These are phyloP conservation scores for Morpho deidamia DNA, from an alignment of 2,888 invertebrate genomes.

Conservation along the genomic window DNA sequence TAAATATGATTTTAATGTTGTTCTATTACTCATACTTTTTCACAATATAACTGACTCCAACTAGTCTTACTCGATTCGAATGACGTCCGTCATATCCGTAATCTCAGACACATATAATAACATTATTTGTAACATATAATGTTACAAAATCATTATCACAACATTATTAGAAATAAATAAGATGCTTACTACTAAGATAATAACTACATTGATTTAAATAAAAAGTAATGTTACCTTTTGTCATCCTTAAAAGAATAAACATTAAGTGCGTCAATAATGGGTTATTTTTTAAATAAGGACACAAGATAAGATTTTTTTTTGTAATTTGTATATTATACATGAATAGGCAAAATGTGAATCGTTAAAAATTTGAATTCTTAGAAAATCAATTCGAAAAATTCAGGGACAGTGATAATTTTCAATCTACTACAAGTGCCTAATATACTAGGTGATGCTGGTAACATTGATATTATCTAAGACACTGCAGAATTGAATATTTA, in stretches of 20 bases:
- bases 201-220: too few relatives aligned
- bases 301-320: slow-evolving; percentile 50
- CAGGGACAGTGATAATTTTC: slow-evolving; percentile 47
- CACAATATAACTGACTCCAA: too few relatives aligned
- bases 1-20: too few relatives aligned
- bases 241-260: not conserved
- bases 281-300: slow-evolving; percentile 36
- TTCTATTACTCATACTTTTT: too few relatives aligned
- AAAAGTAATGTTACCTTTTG: slow-evolving; percentile 5
- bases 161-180: too few relatives aligned
- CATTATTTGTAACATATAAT: too few relatives aligned
- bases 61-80: too few relatives aligned
- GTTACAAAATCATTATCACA: too few relatives aligned
- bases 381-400: slow-evolving; percentile 49
- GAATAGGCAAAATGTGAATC: slow-evolving; percentile 76
- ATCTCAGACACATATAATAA: too few relatives aligned
- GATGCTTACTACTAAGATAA: too few relatives aligned
- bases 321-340: slow-evolving; percentile 74
- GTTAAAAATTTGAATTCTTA: slow-evolving; percentile 69
- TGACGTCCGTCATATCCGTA: too few relatives aligned
- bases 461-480: slow-evolving; percentile 24
- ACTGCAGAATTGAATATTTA: slow-evolving; percentile 32
- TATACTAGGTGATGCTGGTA: slow-evolving; percentile 30
- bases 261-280: slow-evolving; percentile 1
- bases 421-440: slow-evolving; percentile 54